These are phyloP conservation scores for Polymixis lichenea DNA, from an alignment of 2,888 invertebrate genomes.

Conservation along the genomic window DNA sequence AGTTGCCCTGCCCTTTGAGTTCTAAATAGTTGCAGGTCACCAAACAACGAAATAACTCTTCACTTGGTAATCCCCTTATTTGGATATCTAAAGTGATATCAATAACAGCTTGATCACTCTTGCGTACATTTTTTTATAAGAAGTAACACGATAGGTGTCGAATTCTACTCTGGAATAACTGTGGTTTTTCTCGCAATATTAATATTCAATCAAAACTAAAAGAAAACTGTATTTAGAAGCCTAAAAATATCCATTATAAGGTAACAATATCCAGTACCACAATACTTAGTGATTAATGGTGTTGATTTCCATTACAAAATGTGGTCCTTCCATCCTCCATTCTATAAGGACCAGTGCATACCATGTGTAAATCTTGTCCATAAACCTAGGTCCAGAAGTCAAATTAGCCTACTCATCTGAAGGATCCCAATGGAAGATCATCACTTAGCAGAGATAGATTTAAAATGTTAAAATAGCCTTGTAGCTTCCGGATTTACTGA, in stretches of 20 bases:
- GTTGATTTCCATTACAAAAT: background rate
- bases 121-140: background rate
- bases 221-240: background rate
- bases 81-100: slow-evolving; percentile 4
- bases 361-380: background rate
- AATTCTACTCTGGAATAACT: background rate
- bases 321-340: background rate
- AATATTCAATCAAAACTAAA: background rate
- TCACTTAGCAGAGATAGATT: background rate
- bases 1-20: slow-evolving; percentile 58
- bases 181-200: background rate
- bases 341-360: background rate
- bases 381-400: background rate
- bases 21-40: slow-evolving; percentile 52
- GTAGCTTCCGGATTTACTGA: background rate
- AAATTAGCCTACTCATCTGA: background rate
- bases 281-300: background rate
- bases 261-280: background rate
- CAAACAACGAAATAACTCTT: slow-evolving; percentile 51
- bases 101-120: slow-evolving; percentile 1
- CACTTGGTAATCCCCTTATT: slow-evolving; percentile 12
- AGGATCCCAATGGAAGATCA: background rate
- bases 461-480: background rate
- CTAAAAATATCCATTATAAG: background rate
- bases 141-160: background rate